These are phyloP conservation scores for Orius laevigatus DNA, from an alignment of 1,140 invertebrate species.

Conservation along the genomic window DNA sequence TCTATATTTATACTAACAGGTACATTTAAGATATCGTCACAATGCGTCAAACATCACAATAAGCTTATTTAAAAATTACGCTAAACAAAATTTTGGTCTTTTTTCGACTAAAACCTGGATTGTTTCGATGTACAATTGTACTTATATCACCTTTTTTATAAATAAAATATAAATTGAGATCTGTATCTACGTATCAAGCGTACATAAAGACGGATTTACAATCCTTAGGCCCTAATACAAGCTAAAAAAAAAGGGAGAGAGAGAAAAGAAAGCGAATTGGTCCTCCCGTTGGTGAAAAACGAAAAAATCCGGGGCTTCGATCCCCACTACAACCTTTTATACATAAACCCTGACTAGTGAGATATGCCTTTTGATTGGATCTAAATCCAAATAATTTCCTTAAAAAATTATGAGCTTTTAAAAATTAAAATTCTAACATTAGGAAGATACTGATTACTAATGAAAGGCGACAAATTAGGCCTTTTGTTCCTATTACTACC, in stretches of 20 bases:
- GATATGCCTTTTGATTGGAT: too few species aligned
- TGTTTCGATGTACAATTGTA: slow-evolving; percentile 15
- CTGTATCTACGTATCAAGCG: slow-evolving; percentile 11
- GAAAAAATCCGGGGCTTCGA: not conserved
- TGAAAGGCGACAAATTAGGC: too few species aligned
- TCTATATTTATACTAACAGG: slow-evolving; percentile 9
- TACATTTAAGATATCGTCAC: slow-evolving; percentile 13
- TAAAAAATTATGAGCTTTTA: too few species aligned
- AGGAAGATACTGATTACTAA: too few species aligned
- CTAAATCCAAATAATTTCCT: too few species aligned
- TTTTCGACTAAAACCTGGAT: slow-evolving; percentile 9
- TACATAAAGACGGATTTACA: slow-evolving; percentile 16
- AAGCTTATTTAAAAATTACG: slow-evolving; percentile 7
- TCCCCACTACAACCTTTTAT: slow-evolving; percentile 2
- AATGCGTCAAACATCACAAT: slow-evolving; percentile 15
- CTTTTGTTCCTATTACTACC: too few species aligned
- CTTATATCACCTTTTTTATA: slow-evolving; percentile 11
- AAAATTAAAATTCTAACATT: too few species aligned
- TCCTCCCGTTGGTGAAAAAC: not conserved
- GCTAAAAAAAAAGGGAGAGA: not conserved
- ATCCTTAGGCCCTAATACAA: slow-evolving; percentile 14
- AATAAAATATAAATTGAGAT: slow-evolving; percentile 11
- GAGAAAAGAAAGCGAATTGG: too few species aligned
- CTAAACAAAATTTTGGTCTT: slow-evolving; percentile 4
- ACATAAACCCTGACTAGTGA: not conserved